Base-by-base conservation (phyloP, 2,113 vertebrate genomes). In the Gymnorhina tibicen region DNA sequence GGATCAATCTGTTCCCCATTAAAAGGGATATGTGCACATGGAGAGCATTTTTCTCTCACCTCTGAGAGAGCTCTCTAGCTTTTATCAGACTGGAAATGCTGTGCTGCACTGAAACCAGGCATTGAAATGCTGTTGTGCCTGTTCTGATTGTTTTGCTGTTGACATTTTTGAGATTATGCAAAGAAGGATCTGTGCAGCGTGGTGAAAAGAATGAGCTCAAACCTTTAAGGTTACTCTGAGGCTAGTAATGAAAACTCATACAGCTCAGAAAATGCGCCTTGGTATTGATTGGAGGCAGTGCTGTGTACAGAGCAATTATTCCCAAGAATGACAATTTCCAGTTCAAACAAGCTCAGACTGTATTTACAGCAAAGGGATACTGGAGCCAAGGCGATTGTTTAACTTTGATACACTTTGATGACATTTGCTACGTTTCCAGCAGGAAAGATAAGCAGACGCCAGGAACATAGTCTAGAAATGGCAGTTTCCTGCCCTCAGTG, bases 361-460 rank as follows among this genome's bases (percentile, higher is more conserved):
- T 88, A 75, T 89, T 96, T 95, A 87, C 87, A 85, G 81, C 32
- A 49, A 67, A 78, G 55, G 46, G 33, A 35, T 59, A 7, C 63
- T 39, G 82, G 63, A 91, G 77, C 80, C 70, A 32, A 73, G 83
- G 88, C 81, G 42, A 75, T 78, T 97, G 79, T 94, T 93, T 68
- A 91, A 87, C 55, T 91, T 91, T 79, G 56, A 82, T 95, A 56
- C 13, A 30, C 94, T 97, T 96, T 97, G 94, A 95, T 97, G 82
- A 75, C 76, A 81, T 82, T 74, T 56, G 58, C 89, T 77, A 5
- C 2, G 0, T 93, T 96, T 95, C 75, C 79, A 97, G 82, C 90
- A 95, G 94, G 73, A 79, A 91, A 95, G 93, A 97, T 91, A 95
- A 96, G 92, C 89, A 96, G 96, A 83, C 3, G 32, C 76, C 93